Evolutionary conservation across 1,140 invertebrate genomes (phyloP), one percentile per base, ranked within the genome.

Genomic region (Drosophila pachea): DNA sequence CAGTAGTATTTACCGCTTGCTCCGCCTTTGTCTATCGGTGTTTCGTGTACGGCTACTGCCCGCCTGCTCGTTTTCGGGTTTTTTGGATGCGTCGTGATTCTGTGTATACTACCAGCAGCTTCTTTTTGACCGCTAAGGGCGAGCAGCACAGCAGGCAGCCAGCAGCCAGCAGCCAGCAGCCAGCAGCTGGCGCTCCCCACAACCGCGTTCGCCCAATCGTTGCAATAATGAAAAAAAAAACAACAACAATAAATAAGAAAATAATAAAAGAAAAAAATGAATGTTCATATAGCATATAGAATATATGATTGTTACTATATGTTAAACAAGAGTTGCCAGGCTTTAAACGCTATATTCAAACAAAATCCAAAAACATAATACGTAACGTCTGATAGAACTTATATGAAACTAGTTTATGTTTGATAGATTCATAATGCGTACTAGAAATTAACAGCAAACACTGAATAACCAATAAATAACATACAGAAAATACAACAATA

Each of bases 81-180:
- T 62, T 42, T 49, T 73, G 73, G 63, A 66, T 74, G 59, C 61
- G 52, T 76, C 66, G 70, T 73, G 60, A 69, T 75, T 73, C 59
- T 72, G 67, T 73, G 60, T 59, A 83, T 76, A 82, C 74, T 60
- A 83, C 58, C 67, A 74, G 58, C 48, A 59, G 69, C 69, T 67
- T 59, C 58, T 63, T 52, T 65, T 63, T 63, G 43, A 53, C 48
- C 68, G 45, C 74, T 74, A 48, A 76, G 73, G 65, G 75, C 74
- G 66, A 67, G 66, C 40, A 61, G 31, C 36, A 9, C 42, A 55
- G 61, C 32, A 22, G 29, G 12, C 58, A 68, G 62, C 52, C 33
- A 53, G 49, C 67, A 68, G 62, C 52, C 33, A 53, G 49, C 67
- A 56, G 53, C 52, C 33, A 53, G 49, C 67, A 68, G 62, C 52